Evolutionary conservation across 2,888 invertebrate species (phyloP).

Genomic region (Actias luna): DNA sequence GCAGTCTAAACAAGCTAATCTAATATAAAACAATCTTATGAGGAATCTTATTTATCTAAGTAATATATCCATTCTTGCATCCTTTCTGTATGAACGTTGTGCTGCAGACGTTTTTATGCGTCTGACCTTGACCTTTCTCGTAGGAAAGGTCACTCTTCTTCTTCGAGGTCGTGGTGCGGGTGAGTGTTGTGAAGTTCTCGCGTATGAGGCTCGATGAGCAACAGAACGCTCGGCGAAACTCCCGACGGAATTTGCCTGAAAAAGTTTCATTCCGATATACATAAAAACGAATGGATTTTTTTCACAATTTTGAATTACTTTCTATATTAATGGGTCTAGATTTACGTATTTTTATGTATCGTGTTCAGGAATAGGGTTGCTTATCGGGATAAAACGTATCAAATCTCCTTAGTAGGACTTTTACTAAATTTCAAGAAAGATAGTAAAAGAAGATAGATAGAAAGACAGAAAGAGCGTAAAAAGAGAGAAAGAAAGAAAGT

Average conservation of each 20-base stretch:
- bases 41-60: conserved; percentile 19
- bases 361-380: too few relatives aligned
- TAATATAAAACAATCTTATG: background rate
- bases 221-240: conserved; percentile 83
- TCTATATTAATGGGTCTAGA: too few relatives aligned
- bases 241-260: conserved; percentile 87
- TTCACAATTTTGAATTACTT: too few relatives aligned
- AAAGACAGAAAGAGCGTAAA: too few relatives aligned
- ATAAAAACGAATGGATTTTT: background rate
- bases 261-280: conserved; percentile 28
- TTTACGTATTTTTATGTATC: too few relatives aligned
- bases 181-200: conserved; percentile 56
- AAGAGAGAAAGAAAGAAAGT: too few relatives aligned
- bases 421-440: too few relatives aligned
- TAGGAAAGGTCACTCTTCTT: conserved; percentile 22
- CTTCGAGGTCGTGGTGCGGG: conserved; percentile 49
- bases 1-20: background rate
- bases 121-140: conserved; percentile 30
- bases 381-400: too few relatives aligned
- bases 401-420: too few relatives aligned
- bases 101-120: conserved; percentile 32
- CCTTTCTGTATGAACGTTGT: conserved; percentile 42
- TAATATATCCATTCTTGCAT: conserved; percentile 32
- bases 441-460: too few relatives aligned
- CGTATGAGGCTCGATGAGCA: conserved; percentile 39